Evolutionary conservation across 2,797 vertebrate species (phyloP).

Genomic region (Alectoris magna): DNA sequence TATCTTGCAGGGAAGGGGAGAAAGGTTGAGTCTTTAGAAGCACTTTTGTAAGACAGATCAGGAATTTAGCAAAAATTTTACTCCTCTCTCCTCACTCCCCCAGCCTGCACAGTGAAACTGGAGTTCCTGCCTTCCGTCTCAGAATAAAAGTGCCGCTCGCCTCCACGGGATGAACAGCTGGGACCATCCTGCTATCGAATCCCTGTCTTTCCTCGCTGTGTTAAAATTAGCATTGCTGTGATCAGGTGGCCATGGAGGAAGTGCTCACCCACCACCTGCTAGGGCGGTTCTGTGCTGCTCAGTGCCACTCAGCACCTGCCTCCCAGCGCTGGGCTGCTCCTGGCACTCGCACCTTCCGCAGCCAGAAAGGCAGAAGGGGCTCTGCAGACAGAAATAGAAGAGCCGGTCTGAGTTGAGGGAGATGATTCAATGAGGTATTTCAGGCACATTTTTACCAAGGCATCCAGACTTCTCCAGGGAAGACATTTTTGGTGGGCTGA

Average conservation of each 20-base stretch:
- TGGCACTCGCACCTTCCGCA: not conserved
- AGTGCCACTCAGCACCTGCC: not conserved
- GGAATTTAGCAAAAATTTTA: conserved; percentile 1
- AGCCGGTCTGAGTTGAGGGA: not conserved
- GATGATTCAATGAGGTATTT: conserved; percentile 53
- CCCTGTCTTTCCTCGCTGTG: not conserved
- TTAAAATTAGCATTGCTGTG: conserved; percentile 27
- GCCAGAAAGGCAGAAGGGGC: not conserved
- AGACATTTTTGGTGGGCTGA: conserved; percentile 52
- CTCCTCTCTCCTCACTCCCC: not conserved
- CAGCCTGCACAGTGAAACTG: not conserved
- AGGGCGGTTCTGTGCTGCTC: not conserved
- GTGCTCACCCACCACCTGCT: not conserved
- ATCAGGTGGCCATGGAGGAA: not conserved
- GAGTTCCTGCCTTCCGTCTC: not conserved
- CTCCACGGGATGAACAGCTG: conserved; percentile 46
- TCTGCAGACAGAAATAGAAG: conserved; percentile 41
- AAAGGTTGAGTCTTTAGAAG: conserved; percentile 13
- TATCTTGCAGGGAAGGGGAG: not conserved
- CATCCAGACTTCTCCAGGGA: conserved; percentile 18
- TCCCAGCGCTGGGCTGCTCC: not conserved
- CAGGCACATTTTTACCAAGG: conserved; percentile 16
- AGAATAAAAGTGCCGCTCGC: not conserved
- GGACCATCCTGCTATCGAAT: not conserved
- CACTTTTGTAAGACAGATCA: not conserved